Base-by-base conservation (phyloP, 2,888 invertebrate species). In the Apantesis nais region DNA sequence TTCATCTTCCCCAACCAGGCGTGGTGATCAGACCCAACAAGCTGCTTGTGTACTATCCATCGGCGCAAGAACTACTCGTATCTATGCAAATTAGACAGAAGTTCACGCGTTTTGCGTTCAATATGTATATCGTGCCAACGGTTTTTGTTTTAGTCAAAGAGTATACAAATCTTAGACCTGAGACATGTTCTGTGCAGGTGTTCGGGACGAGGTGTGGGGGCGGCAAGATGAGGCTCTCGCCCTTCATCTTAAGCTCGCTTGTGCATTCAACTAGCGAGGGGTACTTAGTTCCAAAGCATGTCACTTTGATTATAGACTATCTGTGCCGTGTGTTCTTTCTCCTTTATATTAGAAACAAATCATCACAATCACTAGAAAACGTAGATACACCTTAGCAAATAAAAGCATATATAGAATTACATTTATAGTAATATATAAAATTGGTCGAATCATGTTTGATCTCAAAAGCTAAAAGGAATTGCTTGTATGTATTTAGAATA, bases 401-500 rank as follows among this genome's bases (percentile, higher is more conserved):
- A 31, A 12, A 70, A 70, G 48, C 67, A 76, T 65, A 70, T 66
- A 76, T 81, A 74, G 65, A 67, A 70, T 48, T 52, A 60, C 70
- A 55, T 60, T 41, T 63, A 60, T 48, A 67, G 37, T 52, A 70
- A 67, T 72, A 66, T 67, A 62, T 69, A 69, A 64, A 73, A 71
- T 72, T 67, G 76, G 66, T 74, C 66, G 66, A 73, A 67, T 68
- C 68, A 70, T 74, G 68, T 73, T 73, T 80, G 84, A 84, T 82
- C 84, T 84, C 84, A 78, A 82, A 81, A 83, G 74, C 69, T 76
- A 71, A 71, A 52, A 76, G 78, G 83, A 83, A 82, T 82, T 83
- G 84, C 80, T 71, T 71, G 61, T 76, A 74, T 67, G 62, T 68
- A 22, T 60, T 31, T 70, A 66, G 14, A 37, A 41, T 63, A 62